A percentile compares a stretch with the other conserved stretches of the same genome.
Conservation (phyloP, 2,113 vertebrate species). For the Zosterops pallidus region DNA sequence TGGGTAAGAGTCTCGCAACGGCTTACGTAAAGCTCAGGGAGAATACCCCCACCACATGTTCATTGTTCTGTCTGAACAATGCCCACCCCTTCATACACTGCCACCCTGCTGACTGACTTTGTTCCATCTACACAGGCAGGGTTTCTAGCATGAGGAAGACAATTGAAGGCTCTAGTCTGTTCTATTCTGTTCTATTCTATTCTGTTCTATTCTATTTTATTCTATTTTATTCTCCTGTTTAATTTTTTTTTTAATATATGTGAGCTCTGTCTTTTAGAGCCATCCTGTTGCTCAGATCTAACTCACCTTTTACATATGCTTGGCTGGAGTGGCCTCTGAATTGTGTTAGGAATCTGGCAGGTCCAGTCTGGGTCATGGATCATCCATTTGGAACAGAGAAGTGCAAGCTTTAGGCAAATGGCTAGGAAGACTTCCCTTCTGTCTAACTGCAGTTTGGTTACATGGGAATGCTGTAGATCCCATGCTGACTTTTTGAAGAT, state of each 20-base stretch:
- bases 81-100: neutral
- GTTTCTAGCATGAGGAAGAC: neutral
- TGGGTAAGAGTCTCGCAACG: constrained; percentile 1
- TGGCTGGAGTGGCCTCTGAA: neutral
- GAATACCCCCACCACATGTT: neutral
- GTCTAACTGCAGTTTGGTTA: neutral
- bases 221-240: neutral
- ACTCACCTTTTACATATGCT: neutral
- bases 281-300: neutral
- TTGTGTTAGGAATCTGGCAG: neutral
- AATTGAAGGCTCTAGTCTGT: neutral
- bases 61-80: neutral
- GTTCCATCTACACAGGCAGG: neutral
- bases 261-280: neutral
- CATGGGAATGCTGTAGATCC: neutral
- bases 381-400: neutral
- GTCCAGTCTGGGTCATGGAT: neutral
- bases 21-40: constrained; percentile 7
- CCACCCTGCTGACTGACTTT: neutral
- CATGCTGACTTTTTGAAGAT: neutral
- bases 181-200: neutral
- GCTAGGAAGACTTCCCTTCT: neutral
- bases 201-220: neutral
- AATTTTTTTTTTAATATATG: neutral
- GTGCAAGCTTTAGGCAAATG: neutral